Evolutionary conservation across 92 coral and sea anemone genomes (phyloP), one percentile per base, ranked within the genome.

Genomic region (Phenganax stokvisi): DNA sequence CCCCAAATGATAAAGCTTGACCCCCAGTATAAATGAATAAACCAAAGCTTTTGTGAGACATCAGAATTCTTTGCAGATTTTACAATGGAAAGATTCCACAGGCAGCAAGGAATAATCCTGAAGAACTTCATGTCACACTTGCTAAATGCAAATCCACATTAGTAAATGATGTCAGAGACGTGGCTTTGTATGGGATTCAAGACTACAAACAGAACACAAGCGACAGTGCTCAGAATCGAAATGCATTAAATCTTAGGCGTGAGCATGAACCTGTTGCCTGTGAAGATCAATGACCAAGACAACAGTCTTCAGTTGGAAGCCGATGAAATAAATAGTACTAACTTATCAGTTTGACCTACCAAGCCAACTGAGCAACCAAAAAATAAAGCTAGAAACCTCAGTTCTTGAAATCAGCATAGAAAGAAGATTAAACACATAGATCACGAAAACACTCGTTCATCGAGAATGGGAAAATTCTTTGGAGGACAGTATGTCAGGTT

Each of bases 1-100:
- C 86, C 76, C 2, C 83, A 75, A 6, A 10, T 83, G 30, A 62
- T 31, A n/a, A 57, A 51, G 11, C 65, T 59, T 3, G 83, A 83
- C 62, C 74, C 53, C 52, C 53, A 12, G 20, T 69, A 69, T 69
- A 69, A 69, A 69, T 51, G 15, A 69, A 69, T 29, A 69, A 69
- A 30, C 53, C 51, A 71, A 47, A 71, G 17, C 57, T 71, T 12
- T 17, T 71, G 7, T 56, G 75, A 51, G 75, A 71, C 57, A 37
- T 71, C 25, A 37, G 75, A n/a, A 71, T 71, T 53, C 30, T 71
- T 12, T 6, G 75, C 31, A 71, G 4, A 71, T 71, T 47, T 71
- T 71, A 47, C 28, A 16, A 17, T 53, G 75, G 75, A 12, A 47
- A 53, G 30, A 71, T 71, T 37, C 75, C 75, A 51, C 29, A 10